Percentiles rank a stretch among this genome's conserved stretches.
These are phyloP conservation scores for Myioborus miniatus DNA, from an alignment of 2,797 vertebrate species.

Conservation along the genomic window DNA sequence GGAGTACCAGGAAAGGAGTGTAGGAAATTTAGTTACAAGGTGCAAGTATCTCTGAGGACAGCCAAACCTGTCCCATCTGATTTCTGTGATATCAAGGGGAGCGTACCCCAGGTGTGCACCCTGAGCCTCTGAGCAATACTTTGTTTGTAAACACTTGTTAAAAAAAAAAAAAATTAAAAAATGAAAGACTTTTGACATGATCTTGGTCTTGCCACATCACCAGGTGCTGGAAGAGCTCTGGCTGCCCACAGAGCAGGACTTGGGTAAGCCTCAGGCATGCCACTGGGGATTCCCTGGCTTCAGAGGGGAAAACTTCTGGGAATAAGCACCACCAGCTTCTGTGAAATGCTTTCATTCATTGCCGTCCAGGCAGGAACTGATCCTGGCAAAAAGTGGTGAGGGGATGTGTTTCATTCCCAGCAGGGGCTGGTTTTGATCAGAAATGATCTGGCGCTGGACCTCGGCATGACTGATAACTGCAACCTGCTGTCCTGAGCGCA, in stretches of 20 bases:
- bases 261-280: not conserved
- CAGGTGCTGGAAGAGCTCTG: not conserved
- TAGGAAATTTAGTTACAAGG: not conserved
- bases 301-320: constrained; percentile 8
- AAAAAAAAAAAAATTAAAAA: not conserved
- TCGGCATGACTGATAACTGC: not conserved
- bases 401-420: constrained; percentile 42
- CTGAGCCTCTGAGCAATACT: not conserved
- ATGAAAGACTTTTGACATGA: not conserved
- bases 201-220: not conserved
- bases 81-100: not conserved
- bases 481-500: not conserved
- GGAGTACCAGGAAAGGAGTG: not conserved
- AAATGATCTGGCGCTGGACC: not conserved
- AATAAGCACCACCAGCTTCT: constrained; percentile 12
- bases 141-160: not conserved
- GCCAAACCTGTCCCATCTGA: not conserved
- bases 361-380: not conserved
- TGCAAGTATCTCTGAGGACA: not conserved
- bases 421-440: constrained; percentile 48
- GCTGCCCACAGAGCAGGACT: not conserved
- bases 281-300: not conserved
- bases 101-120: not conserved
- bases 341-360: constrained; percentile 25
- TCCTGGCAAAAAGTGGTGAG: not conserved